These are phyloP conservation scores for Lethocerus indicus DNA, from an alignment of 1,140 invertebrate genomes.

Conservation along the genomic window DNA sequence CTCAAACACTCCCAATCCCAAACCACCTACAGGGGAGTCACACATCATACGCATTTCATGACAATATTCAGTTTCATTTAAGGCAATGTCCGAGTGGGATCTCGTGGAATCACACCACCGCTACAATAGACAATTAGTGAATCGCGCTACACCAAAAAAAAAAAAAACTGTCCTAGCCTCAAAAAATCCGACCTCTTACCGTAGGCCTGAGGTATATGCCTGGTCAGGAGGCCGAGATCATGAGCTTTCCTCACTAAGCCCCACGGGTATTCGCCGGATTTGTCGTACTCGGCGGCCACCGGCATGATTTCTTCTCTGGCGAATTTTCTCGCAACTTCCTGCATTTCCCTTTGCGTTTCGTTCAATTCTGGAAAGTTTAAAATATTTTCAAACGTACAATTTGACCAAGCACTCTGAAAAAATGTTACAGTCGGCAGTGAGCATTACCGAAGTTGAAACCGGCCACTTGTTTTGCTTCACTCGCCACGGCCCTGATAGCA, in stretches of 20 bases:
- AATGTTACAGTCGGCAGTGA: no score
- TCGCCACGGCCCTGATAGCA: no score
- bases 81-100: no score
- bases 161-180: no score
- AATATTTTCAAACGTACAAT: neutral
- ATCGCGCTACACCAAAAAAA: slow-evolving; percentile 5
- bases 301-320: slow-evolving; percentile 81
- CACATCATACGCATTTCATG: no score
- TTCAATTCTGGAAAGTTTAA: slow-evolving; percentile 33
- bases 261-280: slow-evolving; percentile 83
- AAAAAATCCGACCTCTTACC: slow-evolving; percentile 25
- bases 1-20: slow-evolving; percentile 63
- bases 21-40: slow-evolving; percentile 42
- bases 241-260: slow-evolving; percentile 90
- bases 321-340: slow-evolving; percentile 79
- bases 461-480: no score
- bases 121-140: no score
- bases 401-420: no score
- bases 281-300: slow-evolving; percentile 74
- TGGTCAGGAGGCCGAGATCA: slow-evolving; percentile 73
- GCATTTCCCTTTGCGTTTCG: slow-evolving; percentile 67
- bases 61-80: no score
- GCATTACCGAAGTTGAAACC: no score
- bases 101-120: no score
- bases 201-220: slow-evolving; percentile 56